Evolutionary conservation across 2,113 vertebrate genomes (phyloP), one percentile per base, ranked within the genome.

Genomic region (Phylloscopus trochilus): DNA sequence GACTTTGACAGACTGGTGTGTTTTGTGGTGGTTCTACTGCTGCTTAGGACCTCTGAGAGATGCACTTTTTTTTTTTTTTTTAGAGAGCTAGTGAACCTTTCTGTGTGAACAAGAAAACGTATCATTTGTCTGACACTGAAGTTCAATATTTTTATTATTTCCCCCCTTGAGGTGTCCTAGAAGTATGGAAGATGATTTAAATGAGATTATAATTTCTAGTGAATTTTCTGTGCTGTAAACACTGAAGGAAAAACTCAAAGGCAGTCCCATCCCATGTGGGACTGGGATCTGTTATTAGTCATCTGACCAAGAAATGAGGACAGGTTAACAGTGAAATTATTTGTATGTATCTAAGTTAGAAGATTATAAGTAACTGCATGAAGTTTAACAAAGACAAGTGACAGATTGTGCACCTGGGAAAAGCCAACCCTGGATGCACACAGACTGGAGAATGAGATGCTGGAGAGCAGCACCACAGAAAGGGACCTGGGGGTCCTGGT

Each of bases 21-120:
- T 84, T 68, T 44, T 77, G 39, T 85, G 53, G 53, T 84, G 51
- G 49, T 91, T 84, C 69, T 93, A 70, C 69, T 75, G 53, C 24
- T 91, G 66, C n/a, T 80, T 73, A 35, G 44, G 75, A 59, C 13
- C 9, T 62, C 43, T 66, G 43, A 76, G 53, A 46, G 67, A 72
- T 30, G 33, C 8, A 6, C 30, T 80, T 82, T 83, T 87, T 52
- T n/a, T n/a, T n/a, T 80, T 82, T 83, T 87, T 49, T 47, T 58
- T n/a, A 35, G 20, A 66, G 23, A 83, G 20, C 46, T 46, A 17
- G 37, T 35, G 59, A 88, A 39, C 5, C 26, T 93, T 79, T 69
- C 28, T 22, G 11, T n/a, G 15, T 27, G 59, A 83, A 74, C 44
- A 70, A 86, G 55, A 80, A 77, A 80, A 13, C 10, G 3, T 26